These are phyloP conservation scores for Lysiphlebus fabarum DNA, from an alignment of 1,140 invertebrate genomes.

Conservation along the genomic window DNA sequence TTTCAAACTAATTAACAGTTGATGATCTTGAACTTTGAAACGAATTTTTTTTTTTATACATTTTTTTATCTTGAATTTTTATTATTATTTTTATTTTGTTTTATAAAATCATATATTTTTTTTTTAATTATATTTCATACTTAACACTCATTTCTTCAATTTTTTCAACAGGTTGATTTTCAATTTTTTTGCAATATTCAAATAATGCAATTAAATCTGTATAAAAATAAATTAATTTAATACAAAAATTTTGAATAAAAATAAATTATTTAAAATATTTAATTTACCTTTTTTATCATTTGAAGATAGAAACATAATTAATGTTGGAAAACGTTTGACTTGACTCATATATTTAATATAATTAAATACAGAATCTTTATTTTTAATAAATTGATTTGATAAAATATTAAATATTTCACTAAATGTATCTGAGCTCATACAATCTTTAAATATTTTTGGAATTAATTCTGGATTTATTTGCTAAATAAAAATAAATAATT, in stretches of 20 bases:
- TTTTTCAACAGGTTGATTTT: conserved; percentile 34
- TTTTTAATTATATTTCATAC: conserved; percentile 38
- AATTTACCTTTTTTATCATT: conserved; percentile 50
- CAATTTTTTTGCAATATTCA: conserved; percentile 35
- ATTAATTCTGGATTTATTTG: conserved; percentile 55
- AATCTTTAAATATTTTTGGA: conserved; percentile 60
- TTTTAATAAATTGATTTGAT: conserved; percentile 43
- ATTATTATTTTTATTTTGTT: too few species aligned
- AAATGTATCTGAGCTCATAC: conserved; percentile 60
- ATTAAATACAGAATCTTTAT: conserved; percentile 38
- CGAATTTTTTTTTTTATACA: too few species aligned
- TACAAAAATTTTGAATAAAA: conserved; percentile 14
- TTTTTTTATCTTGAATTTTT: too few species aligned
- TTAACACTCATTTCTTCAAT: conserved; percentile 32
- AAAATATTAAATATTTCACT: conserved; percentile 57
- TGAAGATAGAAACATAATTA: conserved; percentile 50
- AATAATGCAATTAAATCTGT: conserved; percentile 43
- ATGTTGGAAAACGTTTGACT: conserved; percentile 51
- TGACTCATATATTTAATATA: conserved; percentile 45
- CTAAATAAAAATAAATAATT: conserved; percentile 44
- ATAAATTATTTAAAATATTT: background rate
- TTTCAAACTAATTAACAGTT: too few species aligned
- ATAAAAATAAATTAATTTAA: conserved; percentile 29
- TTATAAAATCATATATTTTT: too few species aligned
- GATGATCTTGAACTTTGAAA: too few species aligned